Evolutionary conservation across 2,888 invertebrate genomes (phyloP), one percentile per base, ranked within the genome.

Genomic region (Scaeva pyrastri): DNA sequence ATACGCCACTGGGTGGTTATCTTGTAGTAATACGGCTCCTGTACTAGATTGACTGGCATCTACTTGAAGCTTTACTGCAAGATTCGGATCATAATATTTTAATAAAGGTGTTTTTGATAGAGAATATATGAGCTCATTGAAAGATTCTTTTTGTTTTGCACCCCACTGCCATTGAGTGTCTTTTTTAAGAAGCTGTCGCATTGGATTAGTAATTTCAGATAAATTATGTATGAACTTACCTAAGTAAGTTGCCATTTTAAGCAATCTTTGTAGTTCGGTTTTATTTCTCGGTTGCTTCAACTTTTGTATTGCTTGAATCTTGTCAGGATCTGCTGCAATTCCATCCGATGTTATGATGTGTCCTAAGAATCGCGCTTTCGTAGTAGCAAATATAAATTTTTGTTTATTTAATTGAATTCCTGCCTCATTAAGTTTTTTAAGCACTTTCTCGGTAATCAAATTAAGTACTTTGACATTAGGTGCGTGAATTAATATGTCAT

Each of bases 401-500:
- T 73, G 62, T 19, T 62, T 62, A 14, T 73, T 73, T 26, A 73
- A 16, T n/a, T 52, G 39, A 60, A 73, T 73, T 60, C 48, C 62
- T 21, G 73, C 62, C 62, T 41, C 62, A 6, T 74, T 41, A 12
- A 74, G 72, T 4, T 39, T 62, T 26, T 41, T n/a, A 21, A 75
- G 31, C 1, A 64, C 64, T 19, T 64, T 75, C 4, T 43, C 21
- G 0, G 74, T 74, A 36, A 26, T 52, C 1, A 45, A 6, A 62
- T 64, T 74, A 55, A 74, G 4, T 36, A 64, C 23, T 41, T 75
- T 56, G 12, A 68, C 11, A 36, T 76, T 50, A 50, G 70, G 76
- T 8, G 88, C 88, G 72, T 88, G 88, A 45, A 89, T 86, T 16
- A 90, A 60, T 11, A 89, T 75, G 62, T 89, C 90, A 70, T 89